phyloP scores from a whole-genome alignment of 2,888 invertebrate genomes.

The Crematogaster levior region DNA sequence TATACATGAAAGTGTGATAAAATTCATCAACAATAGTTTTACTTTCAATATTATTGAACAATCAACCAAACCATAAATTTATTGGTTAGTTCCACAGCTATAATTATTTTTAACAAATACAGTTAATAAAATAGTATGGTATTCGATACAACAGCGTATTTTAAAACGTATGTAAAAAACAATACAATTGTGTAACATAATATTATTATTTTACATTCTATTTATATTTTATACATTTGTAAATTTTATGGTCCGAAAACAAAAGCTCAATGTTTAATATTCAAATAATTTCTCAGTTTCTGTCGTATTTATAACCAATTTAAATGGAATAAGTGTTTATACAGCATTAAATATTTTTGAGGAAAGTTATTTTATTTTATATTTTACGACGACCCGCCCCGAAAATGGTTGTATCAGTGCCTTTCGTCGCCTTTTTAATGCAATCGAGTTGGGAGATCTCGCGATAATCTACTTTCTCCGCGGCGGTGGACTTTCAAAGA shows the following conservation, averaged over 20 bases:
- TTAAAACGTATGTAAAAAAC: background rate
- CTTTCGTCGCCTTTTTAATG: background rate
- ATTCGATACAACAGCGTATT: background rate
- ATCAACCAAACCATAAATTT: background rate
- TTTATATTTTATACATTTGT: background rate
- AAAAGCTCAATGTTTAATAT: background rate
- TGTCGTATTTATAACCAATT: background rate
- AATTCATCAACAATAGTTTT: background rate
- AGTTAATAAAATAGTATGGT: slow-evolving; percentile 4
- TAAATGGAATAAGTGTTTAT: background rate
- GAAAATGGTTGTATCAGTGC: background rate
- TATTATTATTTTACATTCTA: slow-evolving; percentile 16
- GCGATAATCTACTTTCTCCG: slow-evolving; percentile 38
- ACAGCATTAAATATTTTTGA: background rate
- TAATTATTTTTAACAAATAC: background rate
- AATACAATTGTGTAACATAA: slow-evolving; percentile 8
- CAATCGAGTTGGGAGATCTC: slow-evolving; percentile 25
- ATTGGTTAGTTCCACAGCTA: too few relatives aligned
- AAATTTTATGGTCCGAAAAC: background rate
- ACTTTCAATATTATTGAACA: background rate
- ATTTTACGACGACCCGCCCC: background rate
- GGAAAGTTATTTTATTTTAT: background rate
- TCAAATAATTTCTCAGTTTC: background rate
- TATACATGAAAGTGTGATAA: background rate
- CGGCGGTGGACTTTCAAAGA: background rate